Evolutionary conservation across 2,888 invertebrate species (phyloP), one percentile per base, ranked within the genome.

Genomic region (Bellardia pandia): DNA sequence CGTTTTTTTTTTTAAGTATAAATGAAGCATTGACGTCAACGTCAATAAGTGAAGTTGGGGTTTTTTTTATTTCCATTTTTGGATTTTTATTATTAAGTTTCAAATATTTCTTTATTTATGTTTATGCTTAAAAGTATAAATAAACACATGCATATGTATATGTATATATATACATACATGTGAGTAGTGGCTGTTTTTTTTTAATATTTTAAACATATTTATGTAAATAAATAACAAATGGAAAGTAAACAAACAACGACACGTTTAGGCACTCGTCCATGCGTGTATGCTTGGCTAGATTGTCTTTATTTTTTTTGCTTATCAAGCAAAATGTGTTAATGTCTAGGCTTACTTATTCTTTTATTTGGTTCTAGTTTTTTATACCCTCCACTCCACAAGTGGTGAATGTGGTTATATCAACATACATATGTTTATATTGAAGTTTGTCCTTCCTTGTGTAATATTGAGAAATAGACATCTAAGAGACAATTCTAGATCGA

Each of bases 11-110:
- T 9, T 23, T 66, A n/a, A 68, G 45, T 13, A 45, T 30, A 60
- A 72, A 68, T 60, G 33, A 77, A 30, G 42, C 72, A 74, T 78
- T 78, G 74, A 84, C 72, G 78, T 72, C 84, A 78, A 84, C 72
- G 78, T 72, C 84, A 78, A 78, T 75, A 33, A 68, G 13, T 48
- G 13, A 66, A 60, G 60, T 66, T 75, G 79, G 58, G 51, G 5
- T 62, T 69, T 79, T 79, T 53, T 23, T 51, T 33, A 23, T n/a
- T 51, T 42, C 11, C 7, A 16, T 8, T 42, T 68, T 60, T 62
- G 8, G 5, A 58, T 58, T 45, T 56, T 45, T 75, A n/a, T 60
- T 33, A n/a, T 37, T 64, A 51, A 51, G 45, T 45, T 33, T 14
- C 48, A 45, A 45, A 45, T 45, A 30, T 42, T 42, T 42, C 23